Evolutionary conservation across 1,140 invertebrate genomes (phyloP).

Genomic region (Watersipora subatra): DNA sequence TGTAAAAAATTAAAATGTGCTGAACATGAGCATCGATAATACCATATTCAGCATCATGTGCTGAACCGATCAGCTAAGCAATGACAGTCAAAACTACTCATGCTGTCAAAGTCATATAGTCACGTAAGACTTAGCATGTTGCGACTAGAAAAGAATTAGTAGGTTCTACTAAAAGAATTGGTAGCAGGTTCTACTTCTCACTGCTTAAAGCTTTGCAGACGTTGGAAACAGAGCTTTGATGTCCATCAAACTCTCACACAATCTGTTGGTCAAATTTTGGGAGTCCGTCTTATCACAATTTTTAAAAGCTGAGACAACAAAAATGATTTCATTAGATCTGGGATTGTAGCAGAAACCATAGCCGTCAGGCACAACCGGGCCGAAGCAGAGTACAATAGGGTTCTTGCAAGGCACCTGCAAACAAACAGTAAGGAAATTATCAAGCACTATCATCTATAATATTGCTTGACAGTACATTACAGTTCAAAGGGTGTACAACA

Average conservation of each 20-base stretch:
- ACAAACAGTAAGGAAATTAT: conserved; percentile 1
- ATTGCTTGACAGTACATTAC: too few species aligned
- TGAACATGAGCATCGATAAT: too few species aligned
- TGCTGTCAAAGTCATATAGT: too few species aligned
- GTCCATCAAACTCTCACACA: conserved; percentile 17
- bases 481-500: too few species aligned
- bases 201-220: background rate
- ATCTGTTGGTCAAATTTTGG: conserved; percentile 14
- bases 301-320: conserved; percentile 36
- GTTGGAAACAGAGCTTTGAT: conserved; percentile 13
- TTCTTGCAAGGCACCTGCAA: conserved; percentile 30
- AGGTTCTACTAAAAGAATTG: too few species aligned
- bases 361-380: conserved; percentile 40
- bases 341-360: conserved; percentile 45
- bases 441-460: conserved; percentile 4
- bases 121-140: too few species aligned
- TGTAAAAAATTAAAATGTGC: too few species aligned
- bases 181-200: too few species aligned
- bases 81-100: too few species aligned
- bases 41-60: too few species aligned
- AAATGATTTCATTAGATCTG: conserved; percentile 29
- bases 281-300: conserved; percentile 32
- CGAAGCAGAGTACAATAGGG: conserved; percentile 34
- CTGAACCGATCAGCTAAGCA: too few species aligned
- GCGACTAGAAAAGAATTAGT: too few species aligned